Base-by-base conservation (phyloP, 2,797 vertebrate species). In the Perdix hodgsoniae region DNA sequence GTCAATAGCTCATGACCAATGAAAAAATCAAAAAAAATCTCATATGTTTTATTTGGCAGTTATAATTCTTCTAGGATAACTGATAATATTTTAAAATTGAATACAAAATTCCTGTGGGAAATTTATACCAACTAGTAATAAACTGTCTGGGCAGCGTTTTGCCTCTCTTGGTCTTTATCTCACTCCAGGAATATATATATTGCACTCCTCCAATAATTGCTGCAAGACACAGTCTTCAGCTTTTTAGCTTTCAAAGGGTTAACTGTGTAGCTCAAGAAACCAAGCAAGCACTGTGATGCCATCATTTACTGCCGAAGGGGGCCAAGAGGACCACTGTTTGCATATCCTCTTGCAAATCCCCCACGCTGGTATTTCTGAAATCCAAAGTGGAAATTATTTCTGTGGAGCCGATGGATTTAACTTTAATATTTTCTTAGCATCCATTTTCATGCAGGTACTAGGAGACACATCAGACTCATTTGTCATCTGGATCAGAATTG, bases 321-420 rank as follows among this genome's bases (percentile, higher is more conserved):
- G 26, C 76, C 56, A 67, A 69, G 26, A 77, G 21, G 31, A 67
- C 49, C 73, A 19, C 26, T 64, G 80, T 69, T 54, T 72, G 49
- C 29, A 37, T 31, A 72, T 61, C 29, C 13, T 71, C 21, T 66
- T 71, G 59, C 37, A 84, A 40, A 87, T 80, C 70, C 26, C 27
- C 26, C 7, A 40, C 57, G 47, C 45, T 37, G 39, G 2, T 56
- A 83, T 66, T 61, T 84, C 45, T 61, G 47, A 75, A 80, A 59
- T 75, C 24, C 40, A 72, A 87, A 83, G 45, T 66, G 52, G 83
- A 87, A 93, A 76, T n/a, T 75, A 61, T 87, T 91, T 50, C 14
- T 76, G 37, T 80, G 69, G 37, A 63, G 42, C 29, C 60, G 35
- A 57, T 61, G 42, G 45, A 80, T 72, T 84, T 87, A 61, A 71